Percentiles rank a stretch among this genome's conserved stretches.
Conservation (phyloP, 2,797 vertebrate species). For the Xyrichtys novacula region DNA sequence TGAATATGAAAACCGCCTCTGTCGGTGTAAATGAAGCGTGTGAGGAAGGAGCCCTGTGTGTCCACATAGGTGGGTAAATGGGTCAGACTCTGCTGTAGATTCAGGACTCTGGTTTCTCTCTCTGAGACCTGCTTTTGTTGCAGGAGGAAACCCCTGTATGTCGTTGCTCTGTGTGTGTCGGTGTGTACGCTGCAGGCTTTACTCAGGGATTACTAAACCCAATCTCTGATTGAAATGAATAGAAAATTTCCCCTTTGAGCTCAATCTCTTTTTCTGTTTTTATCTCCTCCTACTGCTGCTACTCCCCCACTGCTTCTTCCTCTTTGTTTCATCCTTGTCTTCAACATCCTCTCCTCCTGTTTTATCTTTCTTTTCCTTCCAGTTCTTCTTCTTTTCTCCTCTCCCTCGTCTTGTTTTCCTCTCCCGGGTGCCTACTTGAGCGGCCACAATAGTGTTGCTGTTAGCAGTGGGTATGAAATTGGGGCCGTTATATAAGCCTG, state of each 20-base stretch:
- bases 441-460: slow-evolving; percentile 53
- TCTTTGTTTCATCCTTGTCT: neutral
- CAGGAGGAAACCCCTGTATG: slow-evolving; percentile 38
- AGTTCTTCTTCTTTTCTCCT: slow-evolving; percentile 30
- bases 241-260: slow-evolving; percentile 40
- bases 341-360: slow-evolving; percentile 12
- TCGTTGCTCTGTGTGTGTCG: slow-evolving; percentile 27
- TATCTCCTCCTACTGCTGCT: slow-evolving; percentile 1
- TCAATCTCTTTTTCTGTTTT: slow-evolving; percentile 11
- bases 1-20: neutral
- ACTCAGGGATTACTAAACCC: slow-evolving; percentile 35
- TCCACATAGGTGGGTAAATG: slow-evolving; percentile 14
- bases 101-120: slow-evolving; percentile 14
- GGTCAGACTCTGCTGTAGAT: slow-evolving; percentile 24
- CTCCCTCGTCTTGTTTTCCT: slow-evolving; percentile 1
- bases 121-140: slow-evolving; percentile 32
- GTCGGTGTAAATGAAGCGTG: neutral
- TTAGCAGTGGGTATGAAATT: slow-evolving; percentile 65
- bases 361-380: slow-evolving; percentile 33
- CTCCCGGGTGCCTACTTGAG: slow-evolving; percentile 50
- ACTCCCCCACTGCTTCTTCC: neutral
- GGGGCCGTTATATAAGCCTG: slow-evolving; percentile 76
- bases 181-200: slow-evolving; percentile 34
- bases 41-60: neutral
- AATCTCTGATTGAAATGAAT: slow-evolving; percentile 43